These are phyloP conservation scores for Olivierus martensii DNA, from an alignment of 1,140 invertebrate genomes.

Conservation along the genomic window DNA sequence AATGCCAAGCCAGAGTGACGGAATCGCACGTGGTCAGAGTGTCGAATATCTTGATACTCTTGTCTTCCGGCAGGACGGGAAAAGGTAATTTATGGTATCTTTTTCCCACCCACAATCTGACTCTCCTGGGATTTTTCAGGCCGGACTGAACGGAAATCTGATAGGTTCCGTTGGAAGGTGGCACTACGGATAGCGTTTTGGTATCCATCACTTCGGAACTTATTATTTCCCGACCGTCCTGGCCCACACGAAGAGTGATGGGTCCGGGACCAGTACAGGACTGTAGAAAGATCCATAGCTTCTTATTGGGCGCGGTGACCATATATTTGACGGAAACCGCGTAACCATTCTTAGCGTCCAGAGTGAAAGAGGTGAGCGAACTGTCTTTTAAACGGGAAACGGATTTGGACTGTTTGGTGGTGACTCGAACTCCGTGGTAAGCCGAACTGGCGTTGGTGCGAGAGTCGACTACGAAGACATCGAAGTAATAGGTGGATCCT, in stretches of 20 bases:
- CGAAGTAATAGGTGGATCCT: conserved; percentile 26
- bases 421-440: conserved; percentile 23
- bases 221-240: conserved; percentile 13
- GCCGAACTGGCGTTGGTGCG: conserved; percentile 21
- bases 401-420: conserved; percentile 5
- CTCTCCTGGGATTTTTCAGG: conserved; percentile 4
- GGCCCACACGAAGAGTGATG: conserved; percentile 15
- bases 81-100: conserved; percentile 19
- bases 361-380: conserved; percentile 1
- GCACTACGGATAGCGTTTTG: conserved; percentile 19
- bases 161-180: neutral
- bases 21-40: conserved; percentile 23
- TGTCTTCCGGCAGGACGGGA: conserved; percentile 23
- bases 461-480: conserved; percentile 27
- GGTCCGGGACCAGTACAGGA: conserved; percentile 17
- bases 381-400: conserved; percentile 3
- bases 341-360: conserved; percentile 7
- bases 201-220: conserved; percentile 15
- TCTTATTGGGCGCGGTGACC: neutral
- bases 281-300: conserved; percentile 6
- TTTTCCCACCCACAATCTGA: conserved; percentile 14
- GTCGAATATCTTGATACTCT: conserved; percentile 21
- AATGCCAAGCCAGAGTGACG: conserved; percentile 26
- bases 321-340: conserved; percentile 2
- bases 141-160: conserved; percentile 18